phyloP scores from a whole-genome alignment of 2,113 vertebrate genomes.

The Antechinus flavipes region DNA sequence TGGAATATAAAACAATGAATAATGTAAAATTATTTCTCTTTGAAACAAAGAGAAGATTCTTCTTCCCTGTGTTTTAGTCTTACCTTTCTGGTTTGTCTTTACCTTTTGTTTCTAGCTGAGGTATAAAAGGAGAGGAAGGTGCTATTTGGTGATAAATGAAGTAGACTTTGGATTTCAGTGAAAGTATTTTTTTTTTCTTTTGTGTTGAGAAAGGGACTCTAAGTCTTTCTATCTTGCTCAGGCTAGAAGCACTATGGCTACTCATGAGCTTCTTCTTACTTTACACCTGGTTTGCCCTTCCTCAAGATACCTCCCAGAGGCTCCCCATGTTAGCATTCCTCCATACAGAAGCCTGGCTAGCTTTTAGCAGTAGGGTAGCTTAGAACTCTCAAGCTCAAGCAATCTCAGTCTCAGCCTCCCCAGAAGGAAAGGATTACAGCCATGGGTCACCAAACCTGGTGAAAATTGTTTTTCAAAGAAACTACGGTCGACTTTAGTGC shows the following conservation, averaged over 20 bases:
- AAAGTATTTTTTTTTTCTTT: neutral
- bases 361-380: neutral
- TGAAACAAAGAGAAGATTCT: slow-evolving; percentile 25
- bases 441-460: neutral
- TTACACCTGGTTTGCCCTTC: neutral
- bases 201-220: neutral
- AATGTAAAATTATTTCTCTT: neutral
- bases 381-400: neutral
- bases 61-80: slow-evolving; percentile 32
- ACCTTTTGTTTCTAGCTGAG: neutral
- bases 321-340: neutral
- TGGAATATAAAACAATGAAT: neutral
- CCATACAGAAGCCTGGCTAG: neutral
- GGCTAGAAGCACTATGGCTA: neutral
- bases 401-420: no score
- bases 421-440: no score
- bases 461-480: slow-evolving; percentile 37
- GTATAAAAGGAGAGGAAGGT: neutral
- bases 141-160: neutral
- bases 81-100: neutral
- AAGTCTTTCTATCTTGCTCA: neutral
- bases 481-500: slow-evolving; percentile 38
- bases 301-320: neutral
- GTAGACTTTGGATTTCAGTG: neutral
- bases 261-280: neutral